Percentiles rank a stretch among this genome's conserved stretches.
phyloP scores from a whole-genome alignment of 2,797 vertebrate genomes.

The Pteronotus mesoamericanus region DNA sequence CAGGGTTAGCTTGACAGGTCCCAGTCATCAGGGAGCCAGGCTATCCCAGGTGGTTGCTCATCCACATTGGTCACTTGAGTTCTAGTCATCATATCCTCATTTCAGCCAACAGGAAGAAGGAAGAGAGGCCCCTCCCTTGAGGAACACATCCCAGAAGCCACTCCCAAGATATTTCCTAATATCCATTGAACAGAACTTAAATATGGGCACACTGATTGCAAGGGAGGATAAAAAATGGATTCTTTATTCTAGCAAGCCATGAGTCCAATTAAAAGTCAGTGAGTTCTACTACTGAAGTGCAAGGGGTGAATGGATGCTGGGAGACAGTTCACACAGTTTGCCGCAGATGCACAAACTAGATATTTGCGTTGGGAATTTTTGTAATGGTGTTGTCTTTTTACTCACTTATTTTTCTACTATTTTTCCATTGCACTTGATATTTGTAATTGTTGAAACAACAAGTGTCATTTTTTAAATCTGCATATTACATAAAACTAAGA shows the following conservation, averaged over 20 bases:
- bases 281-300: not conserved
- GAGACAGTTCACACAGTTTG: not conserved
- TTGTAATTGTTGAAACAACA: not conserved
- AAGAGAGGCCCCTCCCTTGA: not conserved
- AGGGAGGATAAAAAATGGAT: not conserved
- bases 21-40: not conserved
- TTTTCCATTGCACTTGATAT: not conserved
- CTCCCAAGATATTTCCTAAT: not conserved
- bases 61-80: not conserved
- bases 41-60: not conserved
- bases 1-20: not conserved
- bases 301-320: not conserved
- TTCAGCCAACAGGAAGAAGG: not conserved
- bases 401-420: not conserved
- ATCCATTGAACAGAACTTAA: not conserved
- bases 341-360: not conserved
- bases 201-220: not conserved
- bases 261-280: not conserved
- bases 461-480: not conserved
- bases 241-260: not conserved
- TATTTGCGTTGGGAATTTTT: not conserved
- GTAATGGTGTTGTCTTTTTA: not conserved
- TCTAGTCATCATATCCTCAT: not conserved
- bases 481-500: not conserved
- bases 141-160: not conserved